Conservation (phyloP, 2,113 vertebrate genomes). For the Beaufortia kweichowensis region DNA sequence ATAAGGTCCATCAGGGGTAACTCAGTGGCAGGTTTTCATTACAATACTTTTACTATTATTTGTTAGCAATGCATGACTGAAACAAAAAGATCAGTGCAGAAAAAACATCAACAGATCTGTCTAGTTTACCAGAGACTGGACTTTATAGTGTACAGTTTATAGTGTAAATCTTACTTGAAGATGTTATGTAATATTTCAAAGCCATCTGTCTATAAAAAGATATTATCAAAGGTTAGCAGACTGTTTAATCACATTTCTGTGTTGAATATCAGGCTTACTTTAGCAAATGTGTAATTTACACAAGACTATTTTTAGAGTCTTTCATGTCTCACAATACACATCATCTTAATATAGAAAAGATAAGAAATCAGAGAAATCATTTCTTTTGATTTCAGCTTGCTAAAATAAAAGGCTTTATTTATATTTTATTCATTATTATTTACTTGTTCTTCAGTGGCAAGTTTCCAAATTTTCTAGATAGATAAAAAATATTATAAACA, state of each 20-base stretch:
- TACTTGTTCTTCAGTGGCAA: too few relatives aligned
- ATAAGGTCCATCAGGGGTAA: conserved; percentile 9
- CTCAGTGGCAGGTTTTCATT: conserved; percentile 15
- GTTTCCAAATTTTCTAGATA: too few relatives aligned
- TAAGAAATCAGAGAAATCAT: too few relatives aligned
- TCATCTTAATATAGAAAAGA: conserved; percentile 9
- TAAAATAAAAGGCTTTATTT: neutral
- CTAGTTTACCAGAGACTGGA: neutral
- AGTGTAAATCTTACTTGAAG: too few relatives aligned
- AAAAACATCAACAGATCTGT: neutral
- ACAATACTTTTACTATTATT: neutral
- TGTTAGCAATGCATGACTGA: conserved; percentile 6
- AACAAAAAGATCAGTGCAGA: neutral
- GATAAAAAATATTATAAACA: too few relatives aligned
- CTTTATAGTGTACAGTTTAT: neutral
- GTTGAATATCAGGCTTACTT: conserved; percentile 1
- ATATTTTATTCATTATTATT: neutral
- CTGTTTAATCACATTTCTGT: conserved; percentile 1
- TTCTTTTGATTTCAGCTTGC: neutral
- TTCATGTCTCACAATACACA: neutral
- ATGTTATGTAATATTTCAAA: conserved; percentile 9
- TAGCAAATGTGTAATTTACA: conserved; percentile 4
- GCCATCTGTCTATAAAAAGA: conserved; percentile 21
- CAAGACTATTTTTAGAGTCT: conserved; percentile 5
- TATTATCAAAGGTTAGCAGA: neutral